These are phyloP conservation scores for Megaceryle torquata DNA, from an alignment of 2,113 vertebrate genomes.

Conservation along the genomic window DNA sequence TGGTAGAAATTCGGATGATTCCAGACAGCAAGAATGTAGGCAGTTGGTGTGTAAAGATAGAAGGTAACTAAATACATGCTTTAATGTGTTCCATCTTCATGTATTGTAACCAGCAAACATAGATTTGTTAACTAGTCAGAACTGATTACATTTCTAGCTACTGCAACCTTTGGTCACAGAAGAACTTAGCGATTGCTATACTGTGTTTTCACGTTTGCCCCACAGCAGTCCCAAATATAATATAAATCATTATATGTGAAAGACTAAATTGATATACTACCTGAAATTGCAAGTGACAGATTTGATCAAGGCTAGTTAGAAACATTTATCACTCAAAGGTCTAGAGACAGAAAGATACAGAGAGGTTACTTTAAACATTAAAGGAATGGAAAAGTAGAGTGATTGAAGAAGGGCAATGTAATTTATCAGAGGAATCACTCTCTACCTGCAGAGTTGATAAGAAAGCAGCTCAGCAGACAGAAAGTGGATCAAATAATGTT, in stretches of 20 bases:
- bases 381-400: slow-evolving; percentile 68
- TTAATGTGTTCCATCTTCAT: slow-evolving; percentile 33
- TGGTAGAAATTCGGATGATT: slow-evolving; percentile 55
- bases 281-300: slow-evolving; percentile 76
- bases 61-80: slow-evolving; percentile 35
- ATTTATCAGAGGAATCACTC: slow-evolving; percentile 82
- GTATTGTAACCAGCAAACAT: slow-evolving; percentile 44
- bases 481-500: slow-evolving; percentile 83
- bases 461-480: slow-evolving; percentile 74
- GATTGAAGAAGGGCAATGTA: slow-evolving; percentile 74
- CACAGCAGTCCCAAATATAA: slow-evolving; percentile 63
- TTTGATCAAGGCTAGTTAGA: slow-evolving; percentile 74
- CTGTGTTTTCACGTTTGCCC: slow-evolving; percentile 41
- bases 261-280: slow-evolving; percentile 72
- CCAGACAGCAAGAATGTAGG: slow-evolving; percentile 26
- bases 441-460: slow-evolving; percentile 84
- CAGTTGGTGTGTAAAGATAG: slow-evolving; percentile 50
- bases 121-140: slow-evolving; percentile 55
- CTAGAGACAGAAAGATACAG: slow-evolving; percentile 68
- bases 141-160: slow-evolving; percentile 55
- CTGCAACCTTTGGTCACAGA: slow-evolving; percentile 24
- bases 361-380: slow-evolving; percentile 71
- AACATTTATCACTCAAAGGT: slow-evolving; percentile 72
- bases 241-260: slow-evolving; percentile 62
- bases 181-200: slow-evolving; percentile 38